phyloP scores from a whole-genome alignment of 2,888 invertebrate species.

The Girardia tigrina region DNA sequence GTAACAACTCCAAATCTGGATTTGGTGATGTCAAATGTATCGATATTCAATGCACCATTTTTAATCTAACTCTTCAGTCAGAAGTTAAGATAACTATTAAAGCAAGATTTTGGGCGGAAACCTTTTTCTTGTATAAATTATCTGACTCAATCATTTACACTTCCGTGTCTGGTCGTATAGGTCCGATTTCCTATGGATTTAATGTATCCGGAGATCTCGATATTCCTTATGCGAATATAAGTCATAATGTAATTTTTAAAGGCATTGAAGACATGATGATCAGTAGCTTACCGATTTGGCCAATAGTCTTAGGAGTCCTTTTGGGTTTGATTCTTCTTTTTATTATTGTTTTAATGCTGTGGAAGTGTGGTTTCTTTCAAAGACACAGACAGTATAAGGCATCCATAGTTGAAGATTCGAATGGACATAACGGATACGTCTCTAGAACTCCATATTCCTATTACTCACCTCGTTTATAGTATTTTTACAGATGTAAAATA shows the following conservation, averaged over 20 bases:
- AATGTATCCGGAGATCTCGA: not conserved
- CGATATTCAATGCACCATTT: not conserved
- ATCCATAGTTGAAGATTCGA: not conserved
- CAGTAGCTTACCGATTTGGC: conserved; percentile 27
- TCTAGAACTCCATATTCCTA: not conserved
- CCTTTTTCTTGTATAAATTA: conserved; percentile 10
- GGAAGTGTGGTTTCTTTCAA: conserved; percentile 29
- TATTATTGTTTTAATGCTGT: conserved; percentile 25
- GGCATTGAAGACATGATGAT: conserved; percentile 23
- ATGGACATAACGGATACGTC: not conserved
- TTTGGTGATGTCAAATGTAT: conserved; percentile 7
- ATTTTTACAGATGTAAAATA: conserved; percentile 2
- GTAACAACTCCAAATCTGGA: not conserved
- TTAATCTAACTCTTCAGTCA: not conserved
- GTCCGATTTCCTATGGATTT: not conserved
- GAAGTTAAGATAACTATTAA: conserved; percentile 18
- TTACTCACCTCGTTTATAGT: not conserved
- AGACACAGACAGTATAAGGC: conserved; percentile 21
- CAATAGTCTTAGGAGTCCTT: conserved; percentile 29
- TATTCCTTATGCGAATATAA: not conserved
- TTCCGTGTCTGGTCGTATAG: conserved; percentile 15
- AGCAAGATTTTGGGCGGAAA: conserved; percentile 31
- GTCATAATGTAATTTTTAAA: conserved; percentile 20
- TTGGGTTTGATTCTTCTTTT: conserved; percentile 21
- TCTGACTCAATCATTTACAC: conserved; percentile 29